Conservation (phyloP, 2,797 vertebrate genomes). For the Tiaroga cobitis region DNA sequence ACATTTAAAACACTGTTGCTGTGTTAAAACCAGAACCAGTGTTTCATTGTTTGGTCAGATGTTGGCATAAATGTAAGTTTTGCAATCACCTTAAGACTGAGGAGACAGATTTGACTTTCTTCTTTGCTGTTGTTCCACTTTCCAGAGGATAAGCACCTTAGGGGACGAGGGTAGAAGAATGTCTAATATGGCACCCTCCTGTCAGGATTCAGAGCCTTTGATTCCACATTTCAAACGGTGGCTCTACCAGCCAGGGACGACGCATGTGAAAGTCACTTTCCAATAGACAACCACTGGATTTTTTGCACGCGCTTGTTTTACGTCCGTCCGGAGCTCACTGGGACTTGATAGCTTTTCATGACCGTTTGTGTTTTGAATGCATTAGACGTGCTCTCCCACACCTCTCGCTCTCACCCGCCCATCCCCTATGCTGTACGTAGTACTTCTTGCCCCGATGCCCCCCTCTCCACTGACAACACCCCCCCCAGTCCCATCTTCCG, state of each 20-base stretch:
- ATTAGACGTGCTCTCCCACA: conserved; percentile 21
- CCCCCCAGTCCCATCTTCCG: conserved; percentile 29
- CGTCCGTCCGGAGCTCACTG: conserved; percentile 53
- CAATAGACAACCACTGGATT: conserved; percentile 57
- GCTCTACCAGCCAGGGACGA: conserved; percentile 62
- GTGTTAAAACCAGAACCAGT: neutral
- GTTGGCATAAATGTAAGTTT: conserved; percentile 38
- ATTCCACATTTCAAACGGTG: conserved; percentile 69
- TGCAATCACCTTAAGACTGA: conserved; percentile 45
- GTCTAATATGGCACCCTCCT: conserved; percentile 67
- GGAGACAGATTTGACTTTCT: conserved; percentile 59
- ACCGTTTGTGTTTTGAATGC: conserved; percentile 50
- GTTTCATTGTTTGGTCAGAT: conserved; percentile 37
- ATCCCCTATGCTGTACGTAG: neutral
- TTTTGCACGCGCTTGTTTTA: conserved; percentile 52
- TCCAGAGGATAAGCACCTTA: conserved; percentile 69
- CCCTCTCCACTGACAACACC: neutral
- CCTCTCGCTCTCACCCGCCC: neutral
- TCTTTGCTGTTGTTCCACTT: conserved; percentile 65
- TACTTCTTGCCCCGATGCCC: conserved; percentile 27
- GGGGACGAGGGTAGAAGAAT: conserved; percentile 71
- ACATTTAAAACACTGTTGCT: neutral
- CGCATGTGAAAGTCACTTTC: conserved; percentile 74
- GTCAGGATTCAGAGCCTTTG: conserved; percentile 72
- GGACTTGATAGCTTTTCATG: conserved; percentile 47